Percentiles rank a stretch among this genome's conserved stretches.
Conservation (phyloP, 1,140 invertebrate genomes). For the Uloborus diversus region DNA sequence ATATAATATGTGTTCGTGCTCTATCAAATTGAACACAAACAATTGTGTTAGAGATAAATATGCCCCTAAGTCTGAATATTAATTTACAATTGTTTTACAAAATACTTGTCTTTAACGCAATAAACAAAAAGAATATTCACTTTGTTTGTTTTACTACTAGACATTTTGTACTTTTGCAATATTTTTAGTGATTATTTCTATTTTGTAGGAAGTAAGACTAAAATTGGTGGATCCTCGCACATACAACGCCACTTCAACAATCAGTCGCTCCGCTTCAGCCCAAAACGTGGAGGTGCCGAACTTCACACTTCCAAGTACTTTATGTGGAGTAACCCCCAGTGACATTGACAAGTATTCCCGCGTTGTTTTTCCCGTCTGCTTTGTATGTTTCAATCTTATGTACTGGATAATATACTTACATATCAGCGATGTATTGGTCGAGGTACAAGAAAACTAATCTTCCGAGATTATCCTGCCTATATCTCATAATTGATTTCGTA, state of each 20-base stretch:
- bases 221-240: constrained; percentile 53
- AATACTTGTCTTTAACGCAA: no score
- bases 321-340: constrained; percentile 88
- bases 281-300: constrained; percentile 47
- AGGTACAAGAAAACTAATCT: constrained; percentile 66
- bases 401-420: constrained; percentile 98
- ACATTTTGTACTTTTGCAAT: no score
- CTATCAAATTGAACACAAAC: no score
- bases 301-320: constrained; percentile 80
- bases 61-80: no score
- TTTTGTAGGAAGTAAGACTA: constrained; percentile 50
- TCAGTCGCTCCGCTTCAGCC: constrained; percentile 35
- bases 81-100: no score
- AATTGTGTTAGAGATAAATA: no score
- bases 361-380: constrained; percentile 95
- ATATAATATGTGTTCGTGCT: no score
- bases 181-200: no score
- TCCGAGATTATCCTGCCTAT: no score
- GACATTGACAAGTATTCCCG: constrained; percentile 97
- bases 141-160: no score
- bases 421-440: constrained; percentile 92
- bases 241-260: constrained; percentile 28
- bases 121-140: no score
- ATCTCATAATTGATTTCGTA: no score
- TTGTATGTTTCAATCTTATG: constrained; percentile 97